Base-by-base conservation (phyloP, 1,140 invertebrate species). In the Euglossa dilemma region DNA sequence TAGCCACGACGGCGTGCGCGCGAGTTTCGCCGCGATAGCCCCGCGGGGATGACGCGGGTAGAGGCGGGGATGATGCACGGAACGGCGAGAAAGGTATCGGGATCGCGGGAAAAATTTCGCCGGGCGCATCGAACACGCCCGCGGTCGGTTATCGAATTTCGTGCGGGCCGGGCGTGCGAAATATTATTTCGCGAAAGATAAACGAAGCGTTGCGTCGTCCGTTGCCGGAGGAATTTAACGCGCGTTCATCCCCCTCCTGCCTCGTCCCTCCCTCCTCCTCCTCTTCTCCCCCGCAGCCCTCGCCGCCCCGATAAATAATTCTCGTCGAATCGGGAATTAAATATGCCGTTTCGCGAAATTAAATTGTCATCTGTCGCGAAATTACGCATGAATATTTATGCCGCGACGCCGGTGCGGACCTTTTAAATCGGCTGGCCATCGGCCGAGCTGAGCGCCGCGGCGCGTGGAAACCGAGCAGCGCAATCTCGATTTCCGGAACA, bases 91-190 rank as follows among this genome's bases (percentile, higher is more conserved):
- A 67, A 11, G 43, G 23, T 23, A 6, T n/a, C 23, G 43, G 59
- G 36, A 64, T 64, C 18, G 45, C 45, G 45, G 67, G 43, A 61
- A 80, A 80, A 80, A 66, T 74, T 73, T 56, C 50, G 12, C 18
- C n/a, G 36, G 4, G 14, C 2, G 7, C 28, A 16, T 28, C 36
- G 52, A 36, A 50, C 50, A 45, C 61, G 61, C 4, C 71, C 52
- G 52, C 73, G 80, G n/a, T 18, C 63, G 36, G 80, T 67, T 82
- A 82, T 82, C 72, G 80, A 76, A 64, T 76, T 81, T 81, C 52
- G 25, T 56, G 52, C 43, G 50, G 45, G n/a, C 18, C 45, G 66
- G n/a, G 28, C 52, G 66, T 50, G 67, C 28, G 50, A 81, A 74
- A 81, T 57, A 81, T 81, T 56, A 74, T 81, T 81, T 81, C 43